Percentiles rank a stretch among this genome's conserved stretches.
Evolutionary conservation across 2,888 invertebrate genomes (phyloP).

Genomic region (Tridacna gigas): DNA sequence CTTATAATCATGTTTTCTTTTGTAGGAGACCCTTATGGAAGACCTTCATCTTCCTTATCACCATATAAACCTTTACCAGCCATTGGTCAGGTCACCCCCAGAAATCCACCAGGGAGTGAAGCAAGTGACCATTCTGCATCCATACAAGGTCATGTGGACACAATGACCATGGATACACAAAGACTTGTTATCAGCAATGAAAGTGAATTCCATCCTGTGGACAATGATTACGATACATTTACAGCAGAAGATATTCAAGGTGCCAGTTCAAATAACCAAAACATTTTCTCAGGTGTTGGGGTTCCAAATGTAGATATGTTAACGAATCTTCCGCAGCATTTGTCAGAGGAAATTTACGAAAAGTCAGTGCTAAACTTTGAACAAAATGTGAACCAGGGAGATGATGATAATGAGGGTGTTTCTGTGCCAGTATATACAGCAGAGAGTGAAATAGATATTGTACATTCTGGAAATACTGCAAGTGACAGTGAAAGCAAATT

Average conservation of each 20-base stretch:
- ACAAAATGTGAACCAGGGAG: conserved; percentile 11
- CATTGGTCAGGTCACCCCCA: conserved; percentile 60
- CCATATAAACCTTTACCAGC: conserved; percentile 74
- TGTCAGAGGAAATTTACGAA: conserved; percentile 60
- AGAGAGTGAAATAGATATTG: neutral
- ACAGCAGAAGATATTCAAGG: conserved; percentile 58
- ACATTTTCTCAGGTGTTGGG: conserved; percentile 23
- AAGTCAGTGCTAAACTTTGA: conserved; percentile 49
- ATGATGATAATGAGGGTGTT: neutral
- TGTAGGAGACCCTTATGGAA: conserved; percentile 62
- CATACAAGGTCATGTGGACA: conserved; percentile 34
- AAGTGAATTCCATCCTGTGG: conserved; percentile 47
- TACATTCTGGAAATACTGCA: conserved; percentile 5
- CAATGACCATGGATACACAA: conserved; percentile 44
- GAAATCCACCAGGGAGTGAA: conserved; percentile 23
- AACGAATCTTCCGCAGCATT: conserved; percentile 54
- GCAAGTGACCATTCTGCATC: neutral
- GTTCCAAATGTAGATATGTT: conserved; percentile 53
- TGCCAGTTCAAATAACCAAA: conserved; percentile 36
- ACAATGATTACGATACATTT: conserved; percentile 43
- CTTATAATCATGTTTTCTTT: neutral
- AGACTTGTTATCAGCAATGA: conserved; percentile 42
- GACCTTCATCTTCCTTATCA: conserved; percentile 71
- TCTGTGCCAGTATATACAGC: neutral
- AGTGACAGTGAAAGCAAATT: conserved; percentile 10